phyloP scores from a whole-genome alignment of 2,113 vertebrate species.

The Sisor rabdophorus region DNA sequence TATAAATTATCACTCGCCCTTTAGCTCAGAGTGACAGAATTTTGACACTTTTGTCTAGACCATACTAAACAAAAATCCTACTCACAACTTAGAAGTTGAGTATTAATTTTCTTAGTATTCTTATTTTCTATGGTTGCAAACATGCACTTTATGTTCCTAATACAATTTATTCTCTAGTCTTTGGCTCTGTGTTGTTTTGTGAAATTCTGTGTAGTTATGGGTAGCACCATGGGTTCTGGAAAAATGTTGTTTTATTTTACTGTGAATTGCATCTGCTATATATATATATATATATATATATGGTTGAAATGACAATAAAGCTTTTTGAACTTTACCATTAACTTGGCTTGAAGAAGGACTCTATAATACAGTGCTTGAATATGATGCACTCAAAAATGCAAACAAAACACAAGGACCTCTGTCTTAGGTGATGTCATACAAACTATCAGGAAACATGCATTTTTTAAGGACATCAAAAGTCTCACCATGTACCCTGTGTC shows the following conservation, averaged over 20 bases:
- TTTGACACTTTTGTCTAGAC: conserved; percentile 11
- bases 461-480: conserved; percentile 44
- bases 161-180: too few relatives aligned
- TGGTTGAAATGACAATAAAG: too few relatives aligned
- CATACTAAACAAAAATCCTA: not conserved
- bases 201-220: too few relatives aligned
- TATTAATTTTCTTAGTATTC: not conserved
- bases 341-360: not conserved
- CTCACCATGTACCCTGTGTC: conserved; percentile 18
- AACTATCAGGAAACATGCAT: conserved; percentile 25
- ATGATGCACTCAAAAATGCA: too few relatives aligned
- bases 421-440: conserved; percentile 21
- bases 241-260: too few relatives aligned
- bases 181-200: too few relatives aligned
- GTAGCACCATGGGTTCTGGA: too few relatives aligned
- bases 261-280: too few relatives aligned
- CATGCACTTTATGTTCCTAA: too few relatives aligned
- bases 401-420: not conserved
- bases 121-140: not conserved
- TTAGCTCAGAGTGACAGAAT: conserved; percentile 13
- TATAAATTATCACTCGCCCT: conserved; percentile 2
- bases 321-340: too few relatives aligned
- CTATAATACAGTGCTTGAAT: not conserved
- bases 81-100: conserved; percentile 1
- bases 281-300: too few relatives aligned